Evolutionary conservation across 2,113 vertebrate species (phyloP).

Genomic region (Sinocyclocheilus grahami): DNA sequence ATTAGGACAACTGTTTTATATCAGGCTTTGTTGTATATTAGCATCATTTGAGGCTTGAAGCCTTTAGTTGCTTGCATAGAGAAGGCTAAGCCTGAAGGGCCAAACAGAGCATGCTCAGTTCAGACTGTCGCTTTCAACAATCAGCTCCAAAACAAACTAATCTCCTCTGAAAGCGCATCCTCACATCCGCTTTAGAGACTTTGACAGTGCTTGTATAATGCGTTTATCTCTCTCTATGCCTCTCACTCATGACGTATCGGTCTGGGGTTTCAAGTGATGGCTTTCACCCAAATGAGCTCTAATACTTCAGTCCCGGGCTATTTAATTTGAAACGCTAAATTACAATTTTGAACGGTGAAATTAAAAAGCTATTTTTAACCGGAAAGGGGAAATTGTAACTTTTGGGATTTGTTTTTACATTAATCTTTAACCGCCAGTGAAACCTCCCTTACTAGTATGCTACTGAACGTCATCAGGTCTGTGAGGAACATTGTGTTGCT

Average conservation of each 20-base stretch:
- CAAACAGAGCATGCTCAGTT: conserved; percentile 16
- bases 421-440: neutral
- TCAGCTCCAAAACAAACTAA: conserved; percentile 59
- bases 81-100: neutral
- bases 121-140: conserved; percentile 30
- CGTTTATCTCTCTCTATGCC: conserved; percentile 57
- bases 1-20: conserved; percentile 3
- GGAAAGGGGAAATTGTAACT: neutral
- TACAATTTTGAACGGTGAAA: conserved; percentile 18
- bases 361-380: conserved; percentile 13
- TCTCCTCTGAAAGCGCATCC: conserved; percentile 63
- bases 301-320: conserved; percentile 3
- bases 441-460: neutral
- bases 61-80: neutral
- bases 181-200: conserved; percentile 64
- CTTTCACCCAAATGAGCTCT: conserved; percentile 42
- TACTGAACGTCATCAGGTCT: neutral
- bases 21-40: conserved; percentile 16
- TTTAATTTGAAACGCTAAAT: conserved; percentile 38
- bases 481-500: neutral
- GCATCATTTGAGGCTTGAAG: neutral
- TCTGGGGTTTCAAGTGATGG: conserved; percentile 50
- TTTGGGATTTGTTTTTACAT: neutral
- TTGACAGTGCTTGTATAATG: conserved; percentile 67
- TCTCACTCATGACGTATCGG: conserved; percentile 50